Evolutionary conservation across 1,140 invertebrate genomes (phyloP).

Genomic region (Platorchestia sp.): DNA sequence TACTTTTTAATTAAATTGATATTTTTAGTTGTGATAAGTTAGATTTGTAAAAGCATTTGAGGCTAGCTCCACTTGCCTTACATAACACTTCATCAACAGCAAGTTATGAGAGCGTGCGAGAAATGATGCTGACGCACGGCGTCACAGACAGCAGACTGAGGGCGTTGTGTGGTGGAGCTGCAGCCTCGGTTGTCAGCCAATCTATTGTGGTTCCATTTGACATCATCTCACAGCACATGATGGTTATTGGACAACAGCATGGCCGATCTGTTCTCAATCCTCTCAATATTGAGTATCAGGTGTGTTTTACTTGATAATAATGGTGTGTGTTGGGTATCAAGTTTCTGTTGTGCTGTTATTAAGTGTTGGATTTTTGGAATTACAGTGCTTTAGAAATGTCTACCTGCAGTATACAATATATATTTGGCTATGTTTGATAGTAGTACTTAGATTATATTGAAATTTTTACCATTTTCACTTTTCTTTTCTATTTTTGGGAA

Average conservation of each 20-base stretch:
- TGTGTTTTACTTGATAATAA: not conserved
- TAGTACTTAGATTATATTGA: not conserved
- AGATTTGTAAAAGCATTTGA: not conserved
- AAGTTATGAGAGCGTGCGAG: slow-evolving; percentile 93
- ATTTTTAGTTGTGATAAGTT: not conserved
- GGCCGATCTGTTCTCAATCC: slow-evolving; percentile 69
- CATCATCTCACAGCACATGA: slow-evolving; percentile 95
- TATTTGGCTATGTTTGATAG: no score
- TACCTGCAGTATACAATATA: no score
- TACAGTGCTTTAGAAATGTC: no score
- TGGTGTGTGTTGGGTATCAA: not conserved
- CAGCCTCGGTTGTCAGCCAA: slow-evolving; percentile 92
- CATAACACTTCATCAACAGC: slow-evolving; percentile 68
- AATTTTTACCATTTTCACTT: not conserved
- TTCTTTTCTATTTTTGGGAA: no score
- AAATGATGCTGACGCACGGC: slow-evolving; percentile 80
- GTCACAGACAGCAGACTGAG: slow-evolving; percentile 68
- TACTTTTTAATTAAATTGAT: not conserved
- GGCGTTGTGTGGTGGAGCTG: slow-evolving; percentile 79
- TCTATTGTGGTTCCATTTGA: slow-evolving; percentile 97
- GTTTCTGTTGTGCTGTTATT: not conserved
- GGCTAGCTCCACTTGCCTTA: not conserved
- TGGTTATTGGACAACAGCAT: slow-evolving; percentile 82
- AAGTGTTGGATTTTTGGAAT: no score
- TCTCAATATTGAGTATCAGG: slow-evolving; percentile 71